Conservation (phyloP, 2,113 vertebrate genomes). For the Caranx ignobilis region DNA sequence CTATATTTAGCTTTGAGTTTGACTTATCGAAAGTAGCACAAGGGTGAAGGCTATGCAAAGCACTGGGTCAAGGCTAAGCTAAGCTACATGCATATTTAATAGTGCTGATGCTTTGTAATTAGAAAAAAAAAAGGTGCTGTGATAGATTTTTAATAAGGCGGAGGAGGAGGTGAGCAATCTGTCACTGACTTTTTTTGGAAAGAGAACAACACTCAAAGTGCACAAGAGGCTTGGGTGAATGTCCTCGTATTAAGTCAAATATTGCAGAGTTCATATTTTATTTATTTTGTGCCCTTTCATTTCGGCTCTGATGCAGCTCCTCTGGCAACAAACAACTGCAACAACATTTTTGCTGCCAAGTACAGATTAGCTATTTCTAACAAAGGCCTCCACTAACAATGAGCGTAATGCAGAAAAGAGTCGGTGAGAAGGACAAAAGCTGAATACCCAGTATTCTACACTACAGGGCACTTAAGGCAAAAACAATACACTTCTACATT, state of each 20-base stretch:
- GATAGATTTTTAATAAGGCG: conserved; percentile 40
- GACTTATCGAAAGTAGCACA: conserved; percentile 29
- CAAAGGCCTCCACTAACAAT: conserved; percentile 11
- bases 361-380: conserved; percentile 7
- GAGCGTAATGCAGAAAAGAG: conserved; percentile 10
- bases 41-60: conserved; percentile 42
- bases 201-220: background rate
- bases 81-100: conserved; percentile 50
- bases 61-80: conserved; percentile 50
- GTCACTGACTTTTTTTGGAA: conserved; percentile 9
- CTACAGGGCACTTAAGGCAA: conserved; percentile 2
- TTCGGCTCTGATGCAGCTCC: conserved; percentile 14
- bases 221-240: background rate
- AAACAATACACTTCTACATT: background rate
- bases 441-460: conserved; percentile 1
- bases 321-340: conserved; percentile 26
- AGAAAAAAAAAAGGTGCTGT: conserved; percentile 23
- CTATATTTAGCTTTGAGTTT: conserved; percentile 50
- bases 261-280: conserved; percentile 20
- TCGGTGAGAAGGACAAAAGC: conserved; percentile 8
- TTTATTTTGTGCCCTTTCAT: conserved; percentile 8
- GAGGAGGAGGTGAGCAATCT: conserved; percentile 8
- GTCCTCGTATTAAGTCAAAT: conserved; percentile 11
- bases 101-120: conserved; percentile 37
- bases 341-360: conserved; percentile 17